Evolutionary conservation across 92 coral and sea anemone genomes (phyloP).

Genomic region (Phenganax subtilis): DNA sequence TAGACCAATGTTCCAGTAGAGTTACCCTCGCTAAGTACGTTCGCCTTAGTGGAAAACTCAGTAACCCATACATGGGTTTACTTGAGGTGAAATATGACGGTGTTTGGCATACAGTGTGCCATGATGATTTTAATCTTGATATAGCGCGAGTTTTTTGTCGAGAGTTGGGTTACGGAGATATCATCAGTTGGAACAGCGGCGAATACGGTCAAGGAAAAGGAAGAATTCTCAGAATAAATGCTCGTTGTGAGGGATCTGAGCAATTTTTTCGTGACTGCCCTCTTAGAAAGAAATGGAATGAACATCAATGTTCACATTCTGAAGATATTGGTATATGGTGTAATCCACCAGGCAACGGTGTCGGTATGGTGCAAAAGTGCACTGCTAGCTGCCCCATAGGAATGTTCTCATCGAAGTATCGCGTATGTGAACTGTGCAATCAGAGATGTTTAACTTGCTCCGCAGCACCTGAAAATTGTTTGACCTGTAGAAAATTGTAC

Average conservation of each 20-base stretch:
- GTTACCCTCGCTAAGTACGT: neutral
- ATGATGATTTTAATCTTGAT: neutral
- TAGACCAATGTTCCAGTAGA: too few relatives aligned
- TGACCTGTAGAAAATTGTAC: neutral
- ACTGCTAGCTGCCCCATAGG: neutral
- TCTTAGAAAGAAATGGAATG: constrained; percentile 69
- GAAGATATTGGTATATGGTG: constrained; percentile 75
- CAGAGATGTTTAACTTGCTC: neutral
- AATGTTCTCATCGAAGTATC: neutral
- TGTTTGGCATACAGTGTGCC: constrained; percentile 18
- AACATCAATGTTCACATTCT: constrained; percentile 63
- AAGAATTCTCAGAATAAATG: constrained; percentile 58
- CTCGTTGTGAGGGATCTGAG: constrained; percentile 68
- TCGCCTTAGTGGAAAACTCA: constrained; percentile 4
- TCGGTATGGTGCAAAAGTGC: neutral
- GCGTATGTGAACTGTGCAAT: constrained; percentile 7
- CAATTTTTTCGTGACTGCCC: constrained; percentile 58
- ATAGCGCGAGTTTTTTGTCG: constrained; percentile 24
- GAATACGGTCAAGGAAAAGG: constrained; percentile 67
- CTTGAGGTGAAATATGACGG: constrained; percentile 1
- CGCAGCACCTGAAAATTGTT: neutral
- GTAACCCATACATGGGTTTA: constrained; percentile 4
- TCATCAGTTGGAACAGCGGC: constrained; percentile 4
- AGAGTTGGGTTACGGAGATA: constrained; percentile 22
- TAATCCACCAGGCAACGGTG: constrained; percentile 52